Percentiles rank a stretch among this genome's conserved stretches.
Conservation (phyloP, 2,113 vertebrate genomes). For the Halichoeres trimaculatus region DNA sequence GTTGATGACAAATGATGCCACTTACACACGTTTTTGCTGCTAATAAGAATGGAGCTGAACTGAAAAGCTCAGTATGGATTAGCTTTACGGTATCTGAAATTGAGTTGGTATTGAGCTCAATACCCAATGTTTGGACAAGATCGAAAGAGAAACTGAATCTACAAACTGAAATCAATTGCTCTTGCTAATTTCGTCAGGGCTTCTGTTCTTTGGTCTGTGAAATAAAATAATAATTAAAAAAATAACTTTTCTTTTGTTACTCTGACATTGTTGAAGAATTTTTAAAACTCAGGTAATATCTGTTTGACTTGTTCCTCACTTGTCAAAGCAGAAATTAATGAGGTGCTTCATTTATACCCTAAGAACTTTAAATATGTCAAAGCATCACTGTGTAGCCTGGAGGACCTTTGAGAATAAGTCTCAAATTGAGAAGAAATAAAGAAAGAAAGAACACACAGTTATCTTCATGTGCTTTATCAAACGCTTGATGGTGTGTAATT, state of each 20-base stretch:
- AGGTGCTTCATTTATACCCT: background rate
- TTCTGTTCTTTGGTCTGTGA: background rate
- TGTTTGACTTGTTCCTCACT: background rate
- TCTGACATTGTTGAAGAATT: constrained; percentile 1
- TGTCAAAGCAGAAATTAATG: background rate
- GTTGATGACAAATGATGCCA: too few species aligned
- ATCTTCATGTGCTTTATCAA: background rate
- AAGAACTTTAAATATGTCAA: background rate
- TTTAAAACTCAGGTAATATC: background rate
- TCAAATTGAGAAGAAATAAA: background rate
- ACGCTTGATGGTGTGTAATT: background rate
- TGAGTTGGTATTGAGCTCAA: too few species aligned
- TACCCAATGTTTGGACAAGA: too few species aligned
- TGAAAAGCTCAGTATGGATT: too few species aligned
- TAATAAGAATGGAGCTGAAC: too few species aligned
- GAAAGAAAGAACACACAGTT: background rate
- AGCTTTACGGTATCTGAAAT: too few species aligned
- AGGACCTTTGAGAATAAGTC: background rate
- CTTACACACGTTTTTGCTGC: too few species aligned
- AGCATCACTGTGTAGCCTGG: background rate
- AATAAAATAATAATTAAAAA: too few species aligned
- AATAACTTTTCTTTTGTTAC: background rate
- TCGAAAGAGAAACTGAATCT: background rate
- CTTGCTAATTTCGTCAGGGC: background rate
- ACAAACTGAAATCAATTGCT: background rate